phyloP scores from a whole-genome alignment of 1,140 invertebrate species.

The Neodiprion fabricii region DNA sequence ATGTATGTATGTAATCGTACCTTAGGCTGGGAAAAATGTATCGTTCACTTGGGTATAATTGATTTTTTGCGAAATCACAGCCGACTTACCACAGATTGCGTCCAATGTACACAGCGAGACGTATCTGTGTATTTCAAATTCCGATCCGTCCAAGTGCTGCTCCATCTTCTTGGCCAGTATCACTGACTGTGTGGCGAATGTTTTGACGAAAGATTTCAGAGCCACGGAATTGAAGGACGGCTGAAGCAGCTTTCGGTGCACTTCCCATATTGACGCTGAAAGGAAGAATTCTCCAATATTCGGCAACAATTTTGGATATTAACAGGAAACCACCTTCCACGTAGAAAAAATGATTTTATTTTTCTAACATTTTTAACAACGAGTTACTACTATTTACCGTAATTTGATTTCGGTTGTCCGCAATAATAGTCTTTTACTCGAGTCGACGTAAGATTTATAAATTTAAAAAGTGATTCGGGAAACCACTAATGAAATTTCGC shows the following conservation, averaged over 20 bases:
- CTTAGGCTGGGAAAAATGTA: not conserved
- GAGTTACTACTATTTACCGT: no score
- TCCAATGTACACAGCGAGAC: constrained; percentile 22
- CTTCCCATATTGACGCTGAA: constrained; percentile 22
- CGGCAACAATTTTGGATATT: no score
- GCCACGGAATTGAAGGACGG: constrained; percentile 28
- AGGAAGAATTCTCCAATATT: no score
- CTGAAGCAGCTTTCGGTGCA: constrained; percentile 26
- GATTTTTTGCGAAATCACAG: not conserved
- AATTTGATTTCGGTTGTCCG: no score
- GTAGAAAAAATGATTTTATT: no score
- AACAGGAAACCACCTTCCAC: no score
- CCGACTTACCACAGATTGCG: constrained; percentile 28
- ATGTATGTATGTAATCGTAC: not conserved
- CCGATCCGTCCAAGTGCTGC: constrained; percentile 14
- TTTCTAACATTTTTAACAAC: no score
- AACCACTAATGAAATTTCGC: no score
- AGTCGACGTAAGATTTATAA: no score
- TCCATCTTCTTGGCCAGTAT: constrained; percentile 23
- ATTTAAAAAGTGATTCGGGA: no score
- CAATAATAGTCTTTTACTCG: no score
- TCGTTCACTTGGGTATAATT: not conserved
- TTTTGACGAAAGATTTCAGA: constrained; percentile 31
- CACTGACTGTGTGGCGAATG: constrained; percentile 21
- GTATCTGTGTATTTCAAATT: constrained; percentile 26